Evolutionary conservation across 2,797 vertebrate genomes (phyloP).

Genomic region (Gephyroberyx darwinii): DNA sequence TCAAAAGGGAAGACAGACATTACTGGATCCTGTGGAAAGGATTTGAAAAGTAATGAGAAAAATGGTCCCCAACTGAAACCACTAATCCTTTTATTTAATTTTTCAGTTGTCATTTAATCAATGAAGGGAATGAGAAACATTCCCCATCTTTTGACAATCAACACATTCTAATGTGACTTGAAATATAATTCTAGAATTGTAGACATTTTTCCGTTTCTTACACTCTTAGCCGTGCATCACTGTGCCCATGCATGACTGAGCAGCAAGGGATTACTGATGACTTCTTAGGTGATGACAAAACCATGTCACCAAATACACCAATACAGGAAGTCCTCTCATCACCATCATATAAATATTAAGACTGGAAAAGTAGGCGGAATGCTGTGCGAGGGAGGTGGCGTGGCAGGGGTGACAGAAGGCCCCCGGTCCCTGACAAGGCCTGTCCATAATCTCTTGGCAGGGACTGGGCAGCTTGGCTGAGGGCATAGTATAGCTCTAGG

Average conservation of each 20-base stretch:
- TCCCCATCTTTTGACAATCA: constrained; percentile 19
- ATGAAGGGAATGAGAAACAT: constrained; percentile 8
- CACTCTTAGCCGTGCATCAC: not conserved
- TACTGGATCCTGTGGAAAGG: constrained; percentile 20
- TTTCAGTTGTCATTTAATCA: constrained; percentile 37
- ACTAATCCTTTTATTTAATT: constrained; percentile 55
- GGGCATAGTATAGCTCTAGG: constrained; percentile 57
- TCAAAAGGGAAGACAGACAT: constrained; percentile 16
- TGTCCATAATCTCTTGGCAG: constrained; percentile 66
- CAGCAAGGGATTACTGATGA: constrained; percentile 1
- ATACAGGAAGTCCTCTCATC: constrained; percentile 32
- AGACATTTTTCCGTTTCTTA: not conserved
- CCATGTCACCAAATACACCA: constrained; percentile 10
- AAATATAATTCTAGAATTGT: constrained; percentile 15
- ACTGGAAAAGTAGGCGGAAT: constrained; percentile 22
- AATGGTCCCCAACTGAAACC: constrained; percentile 29
- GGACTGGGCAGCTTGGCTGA: constrained; percentile 54
- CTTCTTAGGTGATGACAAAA: constrained; percentile 14
- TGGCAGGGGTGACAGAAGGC: constrained; percentile 64
- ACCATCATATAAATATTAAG: constrained; percentile 33
- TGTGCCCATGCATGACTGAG: not conserved
- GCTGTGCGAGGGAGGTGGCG: constrained; percentile 21
- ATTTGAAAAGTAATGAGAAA: constrained; percentile 46
- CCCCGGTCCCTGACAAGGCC: constrained; percentile 56
- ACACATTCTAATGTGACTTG: not conserved